phyloP scores from a whole-genome alignment of 2,113 vertebrate species.

The Protomyctophum bolini region DNA sequence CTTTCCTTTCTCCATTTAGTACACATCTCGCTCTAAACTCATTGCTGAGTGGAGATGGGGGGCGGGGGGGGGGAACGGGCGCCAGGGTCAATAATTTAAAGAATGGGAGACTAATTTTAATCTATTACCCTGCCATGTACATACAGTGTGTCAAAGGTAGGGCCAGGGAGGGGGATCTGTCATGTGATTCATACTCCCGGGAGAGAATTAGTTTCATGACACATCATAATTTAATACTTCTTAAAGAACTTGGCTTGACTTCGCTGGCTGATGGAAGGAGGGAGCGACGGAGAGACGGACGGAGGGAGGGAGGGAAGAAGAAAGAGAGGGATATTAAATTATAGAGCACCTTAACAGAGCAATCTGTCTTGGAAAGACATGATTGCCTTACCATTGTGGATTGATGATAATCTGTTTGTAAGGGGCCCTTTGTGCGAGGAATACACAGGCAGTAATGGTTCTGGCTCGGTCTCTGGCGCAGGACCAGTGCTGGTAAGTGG shows the following conservation, averaged over 20 bases:
- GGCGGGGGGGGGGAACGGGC: constrained; percentile 29
- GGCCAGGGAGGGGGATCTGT: constrained; percentile 62
- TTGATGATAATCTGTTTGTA: constrained; percentile 75
- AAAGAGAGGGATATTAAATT: constrained; percentile 77
- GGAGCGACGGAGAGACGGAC: neutral
- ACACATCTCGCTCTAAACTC: constrained; percentile 55
- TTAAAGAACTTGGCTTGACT: constrained; percentile 75
- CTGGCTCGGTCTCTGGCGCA: neutral
- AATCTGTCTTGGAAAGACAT: constrained; percentile 74
- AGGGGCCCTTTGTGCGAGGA: constrained; percentile 50
- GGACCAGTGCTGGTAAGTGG: neutral
- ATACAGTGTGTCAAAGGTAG: constrained; percentile 77
- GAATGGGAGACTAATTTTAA: constrained; percentile 74
- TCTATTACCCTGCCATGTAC: constrained; percentile 72
- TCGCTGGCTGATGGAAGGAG: constrained; percentile 49
- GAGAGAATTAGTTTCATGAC: constrained; percentile 77
- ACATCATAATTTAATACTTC: constrained; percentile 79
- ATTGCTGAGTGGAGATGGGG: constrained; percentile 51
- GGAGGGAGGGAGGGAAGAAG: constrained; percentile 36
- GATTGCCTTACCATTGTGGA: constrained; percentile 67
- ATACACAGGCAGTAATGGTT: constrained; percentile 38
- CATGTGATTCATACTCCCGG: constrained; percentile 75
- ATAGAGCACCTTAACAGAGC: constrained; percentile 77
- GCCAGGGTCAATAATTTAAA: constrained; percentile 77
- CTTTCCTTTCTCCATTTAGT: constrained; percentile 47